phyloP scores from a whole-genome alignment of 1,140 invertebrate genomes.

The Fopius arisanus region DNA sequence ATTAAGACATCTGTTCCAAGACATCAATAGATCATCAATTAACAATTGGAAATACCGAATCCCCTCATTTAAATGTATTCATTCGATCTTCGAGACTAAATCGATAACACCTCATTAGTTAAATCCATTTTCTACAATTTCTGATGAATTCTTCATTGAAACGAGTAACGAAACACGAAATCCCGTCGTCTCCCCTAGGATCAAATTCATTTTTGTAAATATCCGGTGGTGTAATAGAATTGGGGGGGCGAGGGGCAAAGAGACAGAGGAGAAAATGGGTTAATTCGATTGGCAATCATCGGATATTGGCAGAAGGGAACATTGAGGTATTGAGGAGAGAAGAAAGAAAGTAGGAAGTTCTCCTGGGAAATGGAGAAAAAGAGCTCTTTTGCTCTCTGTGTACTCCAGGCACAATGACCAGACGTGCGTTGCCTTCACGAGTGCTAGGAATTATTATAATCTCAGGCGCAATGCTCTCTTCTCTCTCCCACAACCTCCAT shows the following conservation, averaged over 20 bases:
- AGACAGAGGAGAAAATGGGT: not conserved
- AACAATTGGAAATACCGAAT: too few species aligned
- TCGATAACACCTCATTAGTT: too few species aligned
- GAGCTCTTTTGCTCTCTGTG: constrained; percentile 8
- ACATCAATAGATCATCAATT: too few species aligned
- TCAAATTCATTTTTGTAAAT: constrained; percentile 6
- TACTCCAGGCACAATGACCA: constrained; percentile 7
- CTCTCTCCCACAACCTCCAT: not conserved
- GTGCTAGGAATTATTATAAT: constrained; percentile 8
- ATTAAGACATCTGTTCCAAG: too few species aligned
- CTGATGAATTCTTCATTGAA: too few species aligned
- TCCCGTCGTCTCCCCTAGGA: not conserved
- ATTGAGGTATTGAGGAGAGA: not conserved
- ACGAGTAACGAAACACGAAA: too few species aligned
- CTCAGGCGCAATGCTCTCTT: not conserved
- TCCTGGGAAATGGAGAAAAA: constrained; percentile 2
- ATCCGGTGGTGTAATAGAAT: constrained; percentile 2
- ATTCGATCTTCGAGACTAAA: too few species aligned
- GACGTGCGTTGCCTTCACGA: constrained; percentile 3
- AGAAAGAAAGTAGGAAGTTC: not conserved
- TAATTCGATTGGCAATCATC: constrained; percentile 10
- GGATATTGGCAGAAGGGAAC: not conserved
- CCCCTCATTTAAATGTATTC: too few species aligned
- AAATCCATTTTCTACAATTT: too few species aligned
- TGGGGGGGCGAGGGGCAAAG: not conserved